Conservation (phyloP, 2,113 vertebrate species). For the Emydura subglobosa region DNA sequence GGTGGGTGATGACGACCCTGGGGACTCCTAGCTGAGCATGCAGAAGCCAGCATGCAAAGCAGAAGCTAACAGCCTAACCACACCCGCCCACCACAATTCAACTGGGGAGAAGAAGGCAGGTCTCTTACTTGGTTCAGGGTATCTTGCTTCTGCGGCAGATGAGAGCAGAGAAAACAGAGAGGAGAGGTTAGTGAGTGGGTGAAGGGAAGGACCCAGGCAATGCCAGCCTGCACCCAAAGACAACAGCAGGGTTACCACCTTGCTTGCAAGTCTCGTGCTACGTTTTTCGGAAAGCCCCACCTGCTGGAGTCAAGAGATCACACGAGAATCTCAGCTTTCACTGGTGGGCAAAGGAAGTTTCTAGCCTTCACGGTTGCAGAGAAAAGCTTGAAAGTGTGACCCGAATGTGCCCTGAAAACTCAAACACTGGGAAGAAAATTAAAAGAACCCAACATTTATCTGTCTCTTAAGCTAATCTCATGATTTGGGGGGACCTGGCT, state of each 20-base stretch:
- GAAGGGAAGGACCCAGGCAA: not conserved
- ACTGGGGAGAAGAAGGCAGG: constrained; percentile 41
- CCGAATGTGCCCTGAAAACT: not conserved
- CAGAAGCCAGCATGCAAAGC: constrained; percentile 18
- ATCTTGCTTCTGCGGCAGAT: constrained; percentile 85
- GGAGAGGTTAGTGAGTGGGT: not conserved
- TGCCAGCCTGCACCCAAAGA: not conserved
- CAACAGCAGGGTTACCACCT: not conserved
- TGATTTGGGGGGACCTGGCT: not conserved
- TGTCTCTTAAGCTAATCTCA: not conserved
- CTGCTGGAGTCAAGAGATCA: not conserved
- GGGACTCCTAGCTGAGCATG: not conserved
- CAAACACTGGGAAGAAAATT: not conserved
- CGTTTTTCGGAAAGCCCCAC: not conserved
- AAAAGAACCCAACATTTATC: not conserved
- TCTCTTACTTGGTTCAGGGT: constrained; percentile 88
- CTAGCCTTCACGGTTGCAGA: not conserved
- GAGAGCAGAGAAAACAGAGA: constrained; percentile 8
- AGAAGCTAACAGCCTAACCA: not conserved
- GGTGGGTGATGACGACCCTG: not conserved
- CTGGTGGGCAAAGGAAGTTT: not conserved
- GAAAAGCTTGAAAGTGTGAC: not conserved
- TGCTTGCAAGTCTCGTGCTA: not conserved
- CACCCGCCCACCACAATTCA: constrained; percentile 52
- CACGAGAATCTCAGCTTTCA: not conserved